Conservation (phyloP, 2,888 invertebrate species). For the Hecatera dysodea region DNA sequence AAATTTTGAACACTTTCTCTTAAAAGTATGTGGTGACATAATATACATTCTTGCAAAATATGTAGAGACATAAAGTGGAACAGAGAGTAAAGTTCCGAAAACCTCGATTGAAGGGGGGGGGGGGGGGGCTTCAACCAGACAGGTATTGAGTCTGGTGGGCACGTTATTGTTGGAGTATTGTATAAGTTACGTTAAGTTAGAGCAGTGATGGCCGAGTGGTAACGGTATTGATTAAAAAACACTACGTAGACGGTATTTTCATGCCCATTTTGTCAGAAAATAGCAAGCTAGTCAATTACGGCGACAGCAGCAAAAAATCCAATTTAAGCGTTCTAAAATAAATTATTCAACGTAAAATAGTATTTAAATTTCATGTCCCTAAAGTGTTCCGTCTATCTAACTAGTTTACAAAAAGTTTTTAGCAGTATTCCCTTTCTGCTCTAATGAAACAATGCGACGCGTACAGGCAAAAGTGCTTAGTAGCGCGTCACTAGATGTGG, state of each 20-base stretch:
- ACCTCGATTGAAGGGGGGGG: too few species aligned
- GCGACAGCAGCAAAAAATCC: neutral
- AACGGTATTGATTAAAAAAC: too few species aligned
- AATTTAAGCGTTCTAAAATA: conserved; percentile 20
- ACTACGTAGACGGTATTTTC: neutral
- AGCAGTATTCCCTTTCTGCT: neutral
- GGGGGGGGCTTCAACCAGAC: too few species aligned
- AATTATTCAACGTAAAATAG: conserved; percentile 9
- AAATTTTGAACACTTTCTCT: too few species aligned
- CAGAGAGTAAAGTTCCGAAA: too few species aligned
- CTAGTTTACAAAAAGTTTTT: conserved; percentile 11
- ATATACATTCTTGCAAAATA: too few species aligned
- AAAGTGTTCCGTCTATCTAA: conserved; percentile 29
- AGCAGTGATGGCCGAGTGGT: too few species aligned
- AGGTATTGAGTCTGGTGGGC: too few species aligned
- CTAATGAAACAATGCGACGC: conserved; percentile 31
- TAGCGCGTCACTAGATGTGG: conserved; percentile 14
- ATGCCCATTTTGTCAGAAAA: neutral
- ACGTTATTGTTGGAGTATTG: too few species aligned
- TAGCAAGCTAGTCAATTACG: neutral
- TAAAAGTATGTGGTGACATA: too few species aligned
- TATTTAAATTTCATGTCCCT: conserved; percentile 24
- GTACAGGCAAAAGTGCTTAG: conserved; percentile 45
- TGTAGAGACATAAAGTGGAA: too few species aligned
- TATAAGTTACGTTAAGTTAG: too few species aligned